A percentile compares a stretch with the other conserved stretches of the same genome.
Conservation (phyloP, 2,888 invertebrate species). For the Dryomyza anilis region DNA sequence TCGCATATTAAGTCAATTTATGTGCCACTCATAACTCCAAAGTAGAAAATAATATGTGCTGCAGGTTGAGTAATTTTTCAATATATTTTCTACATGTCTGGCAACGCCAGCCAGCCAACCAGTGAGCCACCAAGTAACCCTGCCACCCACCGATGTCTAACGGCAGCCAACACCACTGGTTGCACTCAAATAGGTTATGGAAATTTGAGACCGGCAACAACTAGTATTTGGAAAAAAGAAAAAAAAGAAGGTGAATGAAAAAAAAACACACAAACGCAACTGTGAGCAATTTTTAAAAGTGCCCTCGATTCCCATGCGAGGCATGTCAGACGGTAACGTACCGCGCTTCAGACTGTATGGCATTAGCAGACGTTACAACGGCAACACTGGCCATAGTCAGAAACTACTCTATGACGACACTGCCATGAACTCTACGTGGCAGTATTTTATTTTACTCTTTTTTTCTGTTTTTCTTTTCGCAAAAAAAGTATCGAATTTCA, state of each 20-base stretch:
- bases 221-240: not conserved
- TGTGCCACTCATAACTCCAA: not conserved
- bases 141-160: not conserved
- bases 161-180: not conserved
- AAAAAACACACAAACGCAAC: not conserved
- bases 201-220: not conserved
- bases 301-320: not conserved
- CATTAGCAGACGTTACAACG: not conserved
- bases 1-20: conserved; percentile 5
- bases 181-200: not conserved
- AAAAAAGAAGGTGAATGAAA: not conserved
- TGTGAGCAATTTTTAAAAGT: not conserved
- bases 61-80: not conserved
- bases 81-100: not conserved
- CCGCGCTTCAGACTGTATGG: too few species aligned
- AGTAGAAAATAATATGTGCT: not conserved
- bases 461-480: too few species aligned
- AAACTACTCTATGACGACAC: not conserved
- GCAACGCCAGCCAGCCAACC: not conserved
- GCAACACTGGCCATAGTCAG: not conserved
- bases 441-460: too few species aligned
- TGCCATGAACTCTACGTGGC: not conserved
- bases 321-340: too few species aligned
- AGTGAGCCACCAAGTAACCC: not conserved
- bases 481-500: conserved; percentile 37